Conservation (phyloP, 1,140 invertebrate genomes). For the Homarus americanus region DNA sequence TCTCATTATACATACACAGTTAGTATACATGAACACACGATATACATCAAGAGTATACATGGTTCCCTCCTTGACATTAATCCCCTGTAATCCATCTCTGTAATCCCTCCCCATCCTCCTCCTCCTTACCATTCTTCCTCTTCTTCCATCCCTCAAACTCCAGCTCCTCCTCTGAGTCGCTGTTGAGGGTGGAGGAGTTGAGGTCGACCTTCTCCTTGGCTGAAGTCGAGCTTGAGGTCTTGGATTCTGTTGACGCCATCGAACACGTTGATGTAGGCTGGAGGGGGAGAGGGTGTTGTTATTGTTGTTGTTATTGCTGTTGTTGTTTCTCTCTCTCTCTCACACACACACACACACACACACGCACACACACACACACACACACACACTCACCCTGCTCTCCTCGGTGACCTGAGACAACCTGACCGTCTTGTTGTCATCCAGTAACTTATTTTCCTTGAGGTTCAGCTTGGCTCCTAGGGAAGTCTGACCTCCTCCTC, state of each 20-base stretch:
- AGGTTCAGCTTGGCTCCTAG: background rate
- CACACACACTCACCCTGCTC: constrained; percentile 35
- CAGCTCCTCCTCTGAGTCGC: constrained; percentile 34
- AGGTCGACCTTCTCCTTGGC: constrained; percentile 5
- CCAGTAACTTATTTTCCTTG: background rate
- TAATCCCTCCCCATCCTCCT: no score
- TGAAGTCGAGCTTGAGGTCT: background rate
- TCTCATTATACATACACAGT: no score
- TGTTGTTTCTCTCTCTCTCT: no score
- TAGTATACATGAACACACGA: no score
- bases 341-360: no score
- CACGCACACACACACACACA: no score
- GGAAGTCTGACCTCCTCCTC: background rate
- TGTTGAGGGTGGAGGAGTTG: background rate
- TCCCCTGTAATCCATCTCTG: no score
- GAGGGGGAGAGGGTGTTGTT: background rate
- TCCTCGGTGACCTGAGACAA: constrained; percentile 23
- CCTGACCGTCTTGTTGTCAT: background rate
- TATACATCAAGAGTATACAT: no score
- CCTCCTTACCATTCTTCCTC: constrained; percentile 9
- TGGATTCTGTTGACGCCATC: background rate
- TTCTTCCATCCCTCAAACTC: constrained; percentile 35
- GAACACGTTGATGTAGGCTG: constrained; percentile 34
- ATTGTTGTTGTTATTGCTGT: no score
- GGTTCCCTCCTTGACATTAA: no score